phyloP scores from a whole-genome alignment of 2,113 vertebrate species.

The Progne subis region DNA sequence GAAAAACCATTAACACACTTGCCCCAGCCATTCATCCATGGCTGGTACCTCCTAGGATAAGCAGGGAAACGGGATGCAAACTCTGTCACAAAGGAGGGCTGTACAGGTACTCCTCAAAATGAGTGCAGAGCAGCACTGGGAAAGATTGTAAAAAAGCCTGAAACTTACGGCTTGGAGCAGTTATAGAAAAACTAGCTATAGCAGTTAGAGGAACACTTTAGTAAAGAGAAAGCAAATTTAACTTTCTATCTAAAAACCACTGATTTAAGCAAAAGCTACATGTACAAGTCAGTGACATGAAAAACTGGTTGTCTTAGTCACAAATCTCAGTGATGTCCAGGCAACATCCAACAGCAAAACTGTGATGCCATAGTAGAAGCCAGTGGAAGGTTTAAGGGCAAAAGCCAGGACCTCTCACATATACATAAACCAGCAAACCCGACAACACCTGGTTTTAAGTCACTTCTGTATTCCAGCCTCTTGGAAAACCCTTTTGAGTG shows the following conservation, averaged over 20 bases:
- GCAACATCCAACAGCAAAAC: not conserved
- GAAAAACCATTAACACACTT: not conserved
- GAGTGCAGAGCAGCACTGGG: not conserved
- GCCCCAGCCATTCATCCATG: not conserved
- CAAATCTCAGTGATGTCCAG: not conserved
- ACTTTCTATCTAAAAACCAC: not conserved
- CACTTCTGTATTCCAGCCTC: not conserved
- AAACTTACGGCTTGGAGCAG: not conserved
- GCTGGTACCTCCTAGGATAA: not conserved
- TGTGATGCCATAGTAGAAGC: not conserved
- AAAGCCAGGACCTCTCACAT: not conserved
- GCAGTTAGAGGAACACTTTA: not conserved
- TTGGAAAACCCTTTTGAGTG: not conserved
- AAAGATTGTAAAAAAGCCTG: not conserved
- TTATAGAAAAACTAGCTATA: not conserved
- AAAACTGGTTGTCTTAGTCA: not conserved
- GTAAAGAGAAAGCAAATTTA: not conserved
- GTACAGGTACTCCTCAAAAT: not conserved
- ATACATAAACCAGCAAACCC: not conserved
- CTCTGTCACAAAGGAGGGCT: not conserved
- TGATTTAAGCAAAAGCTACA: not conserved
- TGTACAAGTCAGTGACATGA: rapidly evolving
- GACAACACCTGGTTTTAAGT: not conserved
- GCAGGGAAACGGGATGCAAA: not conserved
- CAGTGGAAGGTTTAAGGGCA: not conserved